These are phyloP conservation scores for Neopelma chrysocephalum DNA, from an alignment of 2,797 vertebrate species.

Conservation along the genomic window DNA sequence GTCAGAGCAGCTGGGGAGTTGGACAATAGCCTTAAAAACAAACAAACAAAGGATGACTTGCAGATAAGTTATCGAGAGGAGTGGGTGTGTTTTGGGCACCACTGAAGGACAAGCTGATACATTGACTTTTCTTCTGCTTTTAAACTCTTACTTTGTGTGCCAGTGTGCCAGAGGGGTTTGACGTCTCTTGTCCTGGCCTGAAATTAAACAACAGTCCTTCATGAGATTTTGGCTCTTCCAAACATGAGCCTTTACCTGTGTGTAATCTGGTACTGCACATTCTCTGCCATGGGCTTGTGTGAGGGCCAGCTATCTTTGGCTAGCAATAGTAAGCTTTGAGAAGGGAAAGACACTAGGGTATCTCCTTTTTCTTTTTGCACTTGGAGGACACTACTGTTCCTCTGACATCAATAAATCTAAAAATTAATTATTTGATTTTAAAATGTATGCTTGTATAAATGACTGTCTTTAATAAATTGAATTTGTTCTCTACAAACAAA, in stretches of 20 bases:
- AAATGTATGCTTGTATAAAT: background rate
- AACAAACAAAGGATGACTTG: background rate
- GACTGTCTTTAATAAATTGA: background rate
- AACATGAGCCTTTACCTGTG: background rate
- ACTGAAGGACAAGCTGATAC: background rate
- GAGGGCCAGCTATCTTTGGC: fast-evolving
- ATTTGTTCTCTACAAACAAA: background rate
- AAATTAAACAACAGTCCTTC: background rate
- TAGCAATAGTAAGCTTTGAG: background rate
- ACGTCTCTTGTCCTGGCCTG: background rate
- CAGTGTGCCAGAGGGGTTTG: background rate
- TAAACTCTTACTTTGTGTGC: background rate
- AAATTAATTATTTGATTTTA: background rate
- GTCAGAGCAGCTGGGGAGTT: slow-evolving; percentile 17
- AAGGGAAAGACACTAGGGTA: background rate
- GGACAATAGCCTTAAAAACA: slow-evolving; percentile 18
- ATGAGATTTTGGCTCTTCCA: background rate
- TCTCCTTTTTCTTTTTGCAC: background rate
- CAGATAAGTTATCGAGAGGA: background rate
- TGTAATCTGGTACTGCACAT: background rate
- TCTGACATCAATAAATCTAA: background rate
- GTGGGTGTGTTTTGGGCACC: background rate
- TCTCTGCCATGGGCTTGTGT: background rate
- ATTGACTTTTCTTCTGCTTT: background rate
- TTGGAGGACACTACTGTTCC: background rate